Evolutionary conservation across 2,888 invertebrate genomes (phyloP).

Genomic region (Lucinisca nassula): DNA sequence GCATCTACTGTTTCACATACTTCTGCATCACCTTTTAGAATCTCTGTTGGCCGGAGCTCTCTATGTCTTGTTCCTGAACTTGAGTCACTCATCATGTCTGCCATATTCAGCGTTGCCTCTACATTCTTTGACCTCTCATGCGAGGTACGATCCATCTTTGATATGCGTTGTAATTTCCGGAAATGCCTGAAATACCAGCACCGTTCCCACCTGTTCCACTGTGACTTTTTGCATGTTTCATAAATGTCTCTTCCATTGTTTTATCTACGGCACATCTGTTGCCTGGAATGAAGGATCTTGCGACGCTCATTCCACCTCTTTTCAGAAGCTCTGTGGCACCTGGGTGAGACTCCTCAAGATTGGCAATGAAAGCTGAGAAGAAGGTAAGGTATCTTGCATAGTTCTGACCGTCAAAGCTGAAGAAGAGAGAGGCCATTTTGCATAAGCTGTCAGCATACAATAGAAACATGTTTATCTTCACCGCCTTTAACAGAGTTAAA

Average conservation of each 20-base stretch:
- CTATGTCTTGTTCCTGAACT: slow-evolving; percentile 33
- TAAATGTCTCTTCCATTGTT: slow-evolving; percentile 66
- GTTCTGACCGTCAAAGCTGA: slow-evolving; percentile 69
- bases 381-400: slow-evolving; percentile 64
- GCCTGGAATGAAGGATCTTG: slow-evolving; percentile 70
- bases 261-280: slow-evolving; percentile 67
- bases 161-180: slow-evolving; percentile 55
- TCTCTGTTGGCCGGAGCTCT: slow-evolving; percentile 59
- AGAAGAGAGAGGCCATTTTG: slow-evolving; percentile 61
- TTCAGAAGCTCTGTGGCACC: slow-evolving; percentile 51
- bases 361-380: slow-evolving; percentile 57
- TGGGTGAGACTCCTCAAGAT: slow-evolving; percentile 68
- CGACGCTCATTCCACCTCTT: slow-evolving; percentile 66
- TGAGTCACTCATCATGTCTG: slow-evolving; percentile 49
- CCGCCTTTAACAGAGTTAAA: no score
- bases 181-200: slow-evolving; percentile 58
- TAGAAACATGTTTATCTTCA: no score
- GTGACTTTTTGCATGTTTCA: slow-evolving; percentile 45
- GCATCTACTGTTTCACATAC: slow-evolving; percentile 45
- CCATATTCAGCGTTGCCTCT: slow-evolving; percentile 41
- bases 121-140: slow-evolving; percentile 46
- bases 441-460: slow-evolving; percentile 38
- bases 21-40: slow-evolving; percentile 48
- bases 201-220: slow-evolving; percentile 55
- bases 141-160: slow-evolving; percentile 57